Conservation (phyloP, 92 coral and sea anemone genomes). For the Phenganax subtilis region DNA sequence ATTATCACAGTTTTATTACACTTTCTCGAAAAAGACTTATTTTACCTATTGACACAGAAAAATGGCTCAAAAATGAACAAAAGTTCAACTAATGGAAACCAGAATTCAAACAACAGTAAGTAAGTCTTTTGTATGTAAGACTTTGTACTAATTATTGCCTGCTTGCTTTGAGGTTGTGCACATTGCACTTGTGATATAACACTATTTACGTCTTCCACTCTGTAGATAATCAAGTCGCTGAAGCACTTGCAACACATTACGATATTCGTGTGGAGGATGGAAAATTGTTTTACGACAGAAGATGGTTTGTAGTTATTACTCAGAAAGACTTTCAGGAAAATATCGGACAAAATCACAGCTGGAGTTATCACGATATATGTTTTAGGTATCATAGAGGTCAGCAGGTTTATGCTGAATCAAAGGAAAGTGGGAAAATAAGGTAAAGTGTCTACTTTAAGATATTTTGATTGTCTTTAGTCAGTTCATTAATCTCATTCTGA, state of each 20-base stretch:
- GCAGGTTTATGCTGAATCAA: slow-evolving; percentile 78
- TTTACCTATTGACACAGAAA: slow-evolving; percentile 30
- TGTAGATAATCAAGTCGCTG: slow-evolving; percentile 61
- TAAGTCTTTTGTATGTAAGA: not conserved
- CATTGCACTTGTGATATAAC: not conserved
- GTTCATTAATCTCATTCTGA: not conserved
- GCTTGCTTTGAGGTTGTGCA: not conserved
- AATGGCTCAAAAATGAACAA: slow-evolving; percentile 42
- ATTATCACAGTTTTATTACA: too few species aligned
- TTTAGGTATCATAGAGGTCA: slow-evolving; percentile 81
- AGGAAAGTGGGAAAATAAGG: slow-evolving; percentile 89
- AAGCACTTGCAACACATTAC: slow-evolving; percentile 49
- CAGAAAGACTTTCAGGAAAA: not conserved
- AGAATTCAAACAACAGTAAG: slow-evolving; percentile 50
- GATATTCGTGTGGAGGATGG: slow-evolving; percentile 92
- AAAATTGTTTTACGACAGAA: slow-evolving; percentile 80
- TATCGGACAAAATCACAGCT: too few species aligned
- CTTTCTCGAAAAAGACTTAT: too few species aligned
- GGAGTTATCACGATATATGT: too few species aligned
- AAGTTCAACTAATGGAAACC: slow-evolving; percentile 10
- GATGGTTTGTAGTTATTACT: slow-evolving; percentile 60
- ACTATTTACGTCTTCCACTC: not conserved
- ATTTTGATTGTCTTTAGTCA: not conserved
- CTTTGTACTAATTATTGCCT: not conserved
- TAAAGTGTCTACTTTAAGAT: slow-evolving; percentile 24